Percentiles rank a stretch among this genome's conserved stretches.
Evolutionary conservation across 2,888 invertebrate species (phyloP).

Genomic region (Agrochola lychnidis): DNA sequence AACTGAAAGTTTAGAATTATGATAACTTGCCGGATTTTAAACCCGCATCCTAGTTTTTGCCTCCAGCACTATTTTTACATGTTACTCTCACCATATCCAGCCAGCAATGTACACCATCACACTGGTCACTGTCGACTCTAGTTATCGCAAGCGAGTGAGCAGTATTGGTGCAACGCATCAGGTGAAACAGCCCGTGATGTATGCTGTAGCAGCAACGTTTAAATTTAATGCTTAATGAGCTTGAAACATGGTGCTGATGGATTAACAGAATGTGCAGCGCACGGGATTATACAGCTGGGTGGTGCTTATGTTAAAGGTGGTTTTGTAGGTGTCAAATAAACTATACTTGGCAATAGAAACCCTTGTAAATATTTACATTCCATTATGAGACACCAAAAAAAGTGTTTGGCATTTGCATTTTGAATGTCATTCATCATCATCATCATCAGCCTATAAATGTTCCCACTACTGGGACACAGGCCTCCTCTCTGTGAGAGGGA

Average conservation of each 20-base stretch:
- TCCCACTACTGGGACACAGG: no score
- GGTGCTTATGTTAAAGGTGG: not conserved
- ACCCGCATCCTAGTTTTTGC: not conserved
- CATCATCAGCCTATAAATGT: no score
- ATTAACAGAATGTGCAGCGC: constrained; percentile 38
- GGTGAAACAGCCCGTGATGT: constrained; percentile 74
- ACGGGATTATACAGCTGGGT: constrained; percentile 1
- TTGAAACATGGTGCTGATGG: constrained; percentile 65
- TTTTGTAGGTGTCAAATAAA: not conserved
- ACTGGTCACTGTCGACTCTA: not conserved
- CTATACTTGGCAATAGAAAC: no score
- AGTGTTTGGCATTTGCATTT: not conserved
- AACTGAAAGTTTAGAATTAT: not conserved
- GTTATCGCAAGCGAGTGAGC: constrained; percentile 54
- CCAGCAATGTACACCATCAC: constrained; percentile 60
- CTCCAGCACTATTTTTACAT: no score
- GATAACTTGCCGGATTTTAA: not conserved
- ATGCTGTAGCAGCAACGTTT: constrained; percentile 68
- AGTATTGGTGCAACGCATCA: constrained; percentile 72
- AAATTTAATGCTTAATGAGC: constrained; percentile 79
- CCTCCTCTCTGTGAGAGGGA: no score
- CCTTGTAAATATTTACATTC: not conserved
- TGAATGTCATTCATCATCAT: not conserved
- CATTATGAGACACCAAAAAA: not conserved
- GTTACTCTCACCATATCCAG: not conserved